Evolutionary conservation across 2,113 vertebrate genomes (phyloP), one percentile per base, ranked within the genome.

Genomic region (Acrocephalus arundinaceus): DNA sequence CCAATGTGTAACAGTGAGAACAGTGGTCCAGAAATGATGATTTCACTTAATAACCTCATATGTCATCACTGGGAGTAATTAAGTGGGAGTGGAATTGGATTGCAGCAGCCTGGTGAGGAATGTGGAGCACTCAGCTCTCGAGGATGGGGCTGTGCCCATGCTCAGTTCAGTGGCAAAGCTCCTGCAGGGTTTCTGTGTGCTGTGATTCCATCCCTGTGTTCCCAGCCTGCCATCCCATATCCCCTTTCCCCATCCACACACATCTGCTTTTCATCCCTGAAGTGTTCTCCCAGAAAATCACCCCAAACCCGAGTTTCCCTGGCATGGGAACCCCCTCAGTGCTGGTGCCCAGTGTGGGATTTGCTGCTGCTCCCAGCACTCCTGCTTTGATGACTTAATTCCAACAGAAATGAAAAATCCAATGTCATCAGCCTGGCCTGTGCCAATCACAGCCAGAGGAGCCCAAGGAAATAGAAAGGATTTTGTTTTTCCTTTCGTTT

Each of bases 401-500:
- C 77, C 31, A 55, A 49, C 24, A 23, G 63, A 54, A 85, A n/a
- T 46, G 41, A 90, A 46, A 89, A 92, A 49, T 45, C 22, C 45
- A 15, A 11, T 85, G 62, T 80, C 85, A 66, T 93, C 82, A 89
- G 68, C 72, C 19, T 81, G 1, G 2, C 25, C 7, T 33, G 61
- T 94, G 78, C 90, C 93, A 90, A 2, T 89, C 51, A 3, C 13
- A 73, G 77, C 68, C 67, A 43, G 61, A 62, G 82, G 58, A 94
- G 55, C 74, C 84, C 46, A 48, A 68, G n/a, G 66, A 51, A 41
- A 33, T 17, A 30, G 30, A 78, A 80, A 62, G 39, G 74, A 27
- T 76, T 66, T 79, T 20, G 25, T 68, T 92, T 88, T 83, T 19
- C 43, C 33, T 84, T 95, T 76, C 39, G 10, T 37, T 89, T 92